phyloP scores from a whole-genome alignment of 2,113 vertebrate species.

The Platichthys flesus region DNA sequence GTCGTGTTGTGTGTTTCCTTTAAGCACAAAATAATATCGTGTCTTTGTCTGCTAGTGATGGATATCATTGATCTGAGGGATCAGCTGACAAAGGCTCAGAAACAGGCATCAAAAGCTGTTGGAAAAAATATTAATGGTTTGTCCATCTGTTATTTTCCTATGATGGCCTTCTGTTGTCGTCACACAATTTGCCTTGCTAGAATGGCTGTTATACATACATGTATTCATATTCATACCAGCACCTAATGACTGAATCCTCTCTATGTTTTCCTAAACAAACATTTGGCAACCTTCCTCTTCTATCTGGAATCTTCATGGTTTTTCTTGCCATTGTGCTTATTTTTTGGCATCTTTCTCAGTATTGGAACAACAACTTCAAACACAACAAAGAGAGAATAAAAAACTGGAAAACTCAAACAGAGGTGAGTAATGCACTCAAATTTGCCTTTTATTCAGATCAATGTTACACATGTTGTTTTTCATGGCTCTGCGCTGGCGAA shows the following conservation, averaged over 20 bases:
- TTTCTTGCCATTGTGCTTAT: background rate
- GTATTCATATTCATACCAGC: background rate
- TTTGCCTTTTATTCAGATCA: background rate
- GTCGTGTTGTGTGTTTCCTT: background rate
- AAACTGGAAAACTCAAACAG: conserved; percentile 42
- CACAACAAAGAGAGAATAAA: conserved; percentile 20
- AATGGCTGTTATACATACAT: background rate
- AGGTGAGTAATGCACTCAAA: conserved; percentile 17
- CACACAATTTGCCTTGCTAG: too few species aligned
- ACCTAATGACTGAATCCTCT: background rate
- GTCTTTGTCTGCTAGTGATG: conserved; percentile 34
- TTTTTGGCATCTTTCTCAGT: conserved; percentile 23
- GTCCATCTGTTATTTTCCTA: background rate
- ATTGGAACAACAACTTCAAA: conserved; percentile 28
- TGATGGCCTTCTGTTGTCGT: background rate
- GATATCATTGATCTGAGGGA: conserved; percentile 18
- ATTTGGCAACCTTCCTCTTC: background rate
- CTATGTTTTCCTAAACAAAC: background rate
- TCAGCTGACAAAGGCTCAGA: conserved; percentile 23
- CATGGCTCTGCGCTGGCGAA: too few species aligned
- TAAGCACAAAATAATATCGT: background rate
- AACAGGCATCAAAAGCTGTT: background rate
- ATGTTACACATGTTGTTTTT: background rate
- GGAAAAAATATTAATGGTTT: conserved; percentile 12
- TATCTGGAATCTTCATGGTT: too few species aligned